These are phyloP conservation scores for Darevskia mixta DNA, from an alignment of 2,797 vertebrate genomes.

Conservation along the genomic window DNA sequence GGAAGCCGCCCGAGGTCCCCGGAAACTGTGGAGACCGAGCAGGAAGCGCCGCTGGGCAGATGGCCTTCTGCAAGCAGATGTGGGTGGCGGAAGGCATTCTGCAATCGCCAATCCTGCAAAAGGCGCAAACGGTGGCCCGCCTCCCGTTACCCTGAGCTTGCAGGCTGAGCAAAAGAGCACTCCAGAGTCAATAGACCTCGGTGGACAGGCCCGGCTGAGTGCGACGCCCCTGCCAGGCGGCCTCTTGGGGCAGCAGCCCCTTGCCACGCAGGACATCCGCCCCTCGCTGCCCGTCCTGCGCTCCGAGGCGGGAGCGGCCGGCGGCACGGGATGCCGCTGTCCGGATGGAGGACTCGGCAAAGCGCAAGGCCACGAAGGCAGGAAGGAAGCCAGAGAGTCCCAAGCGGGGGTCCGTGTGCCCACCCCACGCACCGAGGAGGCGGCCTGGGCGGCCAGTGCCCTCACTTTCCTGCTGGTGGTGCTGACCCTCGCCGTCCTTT, in stretches of 20 bases:
- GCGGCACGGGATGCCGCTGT: not conserved
- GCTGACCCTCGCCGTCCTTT: slow-evolving; percentile 86
- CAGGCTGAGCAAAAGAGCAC: not conserved
- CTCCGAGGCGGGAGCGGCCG: accelerated
- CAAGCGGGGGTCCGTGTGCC: slow-evolving; percentile 49
- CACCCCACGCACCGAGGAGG: slow-evolving; percentile 85
- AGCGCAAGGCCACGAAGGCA: accelerated
- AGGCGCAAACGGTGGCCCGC: not conserved
- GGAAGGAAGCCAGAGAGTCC: not conserved
- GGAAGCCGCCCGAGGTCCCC: accelerated
- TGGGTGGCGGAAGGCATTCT: not conserved
- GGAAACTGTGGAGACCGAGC: accelerated
- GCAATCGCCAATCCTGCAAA: not conserved
- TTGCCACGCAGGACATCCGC: no score
- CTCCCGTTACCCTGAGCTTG: no score
- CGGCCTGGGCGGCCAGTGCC: slow-evolving; percentile 89
- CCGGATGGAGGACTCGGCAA: not conserved
- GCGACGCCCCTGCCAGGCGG: not conserved
- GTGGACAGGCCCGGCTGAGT: accelerated
- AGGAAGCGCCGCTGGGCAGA: accelerated
- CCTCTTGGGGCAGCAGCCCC: accelerated
- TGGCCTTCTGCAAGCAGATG: no score
- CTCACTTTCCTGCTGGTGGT: slow-evolving; percentile 89
- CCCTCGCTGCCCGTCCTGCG: not conserved
- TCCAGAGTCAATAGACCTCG: accelerated